These are phyloP conservation scores for Lampris incognitus DNA, from an alignment of 2,113 vertebrate genomes.

Conservation along the genomic window DNA sequence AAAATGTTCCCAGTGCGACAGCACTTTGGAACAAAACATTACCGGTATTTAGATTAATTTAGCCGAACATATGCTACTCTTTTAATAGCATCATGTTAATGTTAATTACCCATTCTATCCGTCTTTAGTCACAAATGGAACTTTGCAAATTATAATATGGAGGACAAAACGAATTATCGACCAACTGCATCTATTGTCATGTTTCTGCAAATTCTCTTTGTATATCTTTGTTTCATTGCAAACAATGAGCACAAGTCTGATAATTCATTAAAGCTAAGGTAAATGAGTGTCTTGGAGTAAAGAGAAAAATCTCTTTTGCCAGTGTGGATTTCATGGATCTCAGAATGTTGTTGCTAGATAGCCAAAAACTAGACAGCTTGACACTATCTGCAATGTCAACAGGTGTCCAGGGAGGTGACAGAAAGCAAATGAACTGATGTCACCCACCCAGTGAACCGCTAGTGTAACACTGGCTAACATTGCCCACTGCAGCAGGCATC, in stretches of 20 bases:
- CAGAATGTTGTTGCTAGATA: conserved; percentile 51
- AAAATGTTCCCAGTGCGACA: conserved; percentile 35
- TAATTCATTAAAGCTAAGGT: conserved; percentile 35
- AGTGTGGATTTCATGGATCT: conserved; percentile 20
- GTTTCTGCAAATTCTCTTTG: conserved; percentile 4
- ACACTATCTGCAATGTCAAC: conserved; percentile 59
- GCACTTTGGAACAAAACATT: conserved; percentile 26
- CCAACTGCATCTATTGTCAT: background rate
- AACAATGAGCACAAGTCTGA: conserved; percentile 3
- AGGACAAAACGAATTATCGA: background rate
- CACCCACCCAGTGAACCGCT: conserved; percentile 44
- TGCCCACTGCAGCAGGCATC: conserved; percentile 50
- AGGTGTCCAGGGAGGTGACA: conserved; percentile 62
- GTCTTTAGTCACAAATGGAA: background rate
- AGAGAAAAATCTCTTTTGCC: conserved; percentile 28
- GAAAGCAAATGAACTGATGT: conserved; percentile 64
- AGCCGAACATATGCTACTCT: conserved; percentile 41
- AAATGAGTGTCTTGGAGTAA: conserved; percentile 33
- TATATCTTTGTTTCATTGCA: too few species aligned
- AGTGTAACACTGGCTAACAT: conserved; percentile 55
- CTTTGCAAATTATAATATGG: background rate
- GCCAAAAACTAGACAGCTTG: conserved; percentile 50
- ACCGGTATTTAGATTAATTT: conserved; percentile 37
- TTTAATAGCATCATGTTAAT: conserved; percentile 12
- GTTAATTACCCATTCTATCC: background rate